A percentile compares a stretch with the other conserved stretches of the same genome.
Conservation (phyloP, 1,140 invertebrate species). For the Drosophila eugracilis region DNA sequence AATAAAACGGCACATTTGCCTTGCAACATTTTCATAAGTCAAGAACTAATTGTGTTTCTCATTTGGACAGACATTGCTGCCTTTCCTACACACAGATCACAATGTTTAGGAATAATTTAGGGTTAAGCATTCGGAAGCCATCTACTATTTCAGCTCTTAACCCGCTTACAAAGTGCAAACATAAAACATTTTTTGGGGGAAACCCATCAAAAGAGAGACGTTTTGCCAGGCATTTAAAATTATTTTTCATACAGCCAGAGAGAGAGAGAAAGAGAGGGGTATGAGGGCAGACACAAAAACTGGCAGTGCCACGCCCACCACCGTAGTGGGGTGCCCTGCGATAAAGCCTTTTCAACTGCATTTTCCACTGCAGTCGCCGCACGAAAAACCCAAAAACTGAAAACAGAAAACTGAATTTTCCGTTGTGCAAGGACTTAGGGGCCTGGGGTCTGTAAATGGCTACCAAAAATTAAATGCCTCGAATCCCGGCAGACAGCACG, state of each 20-base stretch:
- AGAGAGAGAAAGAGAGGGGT: too few relatives aligned
- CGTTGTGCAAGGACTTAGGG: slow-evolving; percentile 38
- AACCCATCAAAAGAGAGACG: slow-evolving; percentile 38
- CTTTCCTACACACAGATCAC: slow-evolving; percentile 4
- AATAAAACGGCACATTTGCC: neutral
- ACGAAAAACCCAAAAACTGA: slow-evolving; percentile 20
- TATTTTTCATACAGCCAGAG: slow-evolving; percentile 27
- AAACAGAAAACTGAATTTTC: slow-evolving; percentile 25
- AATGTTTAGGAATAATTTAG: slow-evolving; percentile 24
- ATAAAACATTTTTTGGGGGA: slow-evolving; percentile 50
- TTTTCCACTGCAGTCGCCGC: slow-evolving; percentile 15
- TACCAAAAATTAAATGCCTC: slow-evolving; percentile 70
- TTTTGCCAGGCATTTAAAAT: slow-evolving; percentile 44
- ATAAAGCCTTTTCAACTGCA: slow-evolving; percentile 43
- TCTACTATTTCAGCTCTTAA: slow-evolving; percentile 24
- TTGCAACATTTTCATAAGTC: slow-evolving; percentile 3
- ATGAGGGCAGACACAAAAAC: slow-evolving; percentile 13
- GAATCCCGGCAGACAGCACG: slow-evolving; percentile 59
- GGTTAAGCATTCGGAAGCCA: slow-evolving; percentile 32
- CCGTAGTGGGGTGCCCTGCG: neutral
- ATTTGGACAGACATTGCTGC: neutral
- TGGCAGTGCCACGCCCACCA: slow-evolving; percentile 4
- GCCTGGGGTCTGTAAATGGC: slow-evolving; percentile 42
- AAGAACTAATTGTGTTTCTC: slow-evolving; percentile 19
- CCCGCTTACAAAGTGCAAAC: slow-evolving; percentile 39